Evolutionary conservation across 2,113 vertebrate genomes (phyloP), one percentile per base, ranked within the genome.

Genomic region (Trichomycterus rosablanca): DNA sequence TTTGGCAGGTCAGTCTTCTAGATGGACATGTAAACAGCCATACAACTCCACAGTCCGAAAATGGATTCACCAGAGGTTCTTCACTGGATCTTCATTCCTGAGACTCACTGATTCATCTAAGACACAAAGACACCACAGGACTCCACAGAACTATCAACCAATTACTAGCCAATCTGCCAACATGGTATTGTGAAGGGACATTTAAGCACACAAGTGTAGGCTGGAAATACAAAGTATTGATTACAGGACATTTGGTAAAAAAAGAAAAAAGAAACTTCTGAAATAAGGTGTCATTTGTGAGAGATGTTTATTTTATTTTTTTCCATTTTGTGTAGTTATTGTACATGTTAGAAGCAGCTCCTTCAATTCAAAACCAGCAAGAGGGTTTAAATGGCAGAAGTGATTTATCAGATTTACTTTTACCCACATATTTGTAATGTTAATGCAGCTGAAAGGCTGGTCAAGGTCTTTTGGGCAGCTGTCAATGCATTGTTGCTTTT

Each of bases 1-100:
- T 39, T 1, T 61, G 22, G 11, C 56, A 82, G 78, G 74, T 74
- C 43, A 66, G 35, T 59, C 48, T 66, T 46, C 23, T 54, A 24
- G 59, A 69, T 23, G 67, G 34, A 11, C 66, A 73, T n/a, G 12
- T 26, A 16, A 70, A 69, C 37, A 50, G 49, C 22, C 57, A 77
- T 7, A 53, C 55, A 3, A 43, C 5, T 16, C 8, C 63, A 61
- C 67, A 71, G 1, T 19, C 74, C 26, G 76, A 73, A 63, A 74
- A 75, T 18, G 16, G 18, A 16, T 26, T 2, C 54, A 71, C 5
- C 55, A 62, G 54, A 56, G 16, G 18, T 30, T 48, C 48, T 7
- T 8, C 28, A 12, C 28, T 16, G 40, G 26, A 12, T 7, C 20
- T 14, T 12, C 40, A 28, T 7, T 14, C 42, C 35, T 20, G 28